These are phyloP conservation scores for Harpalus rufipes DNA, from an alignment of 2,888 invertebrate species.

Conservation along the genomic window DNA sequence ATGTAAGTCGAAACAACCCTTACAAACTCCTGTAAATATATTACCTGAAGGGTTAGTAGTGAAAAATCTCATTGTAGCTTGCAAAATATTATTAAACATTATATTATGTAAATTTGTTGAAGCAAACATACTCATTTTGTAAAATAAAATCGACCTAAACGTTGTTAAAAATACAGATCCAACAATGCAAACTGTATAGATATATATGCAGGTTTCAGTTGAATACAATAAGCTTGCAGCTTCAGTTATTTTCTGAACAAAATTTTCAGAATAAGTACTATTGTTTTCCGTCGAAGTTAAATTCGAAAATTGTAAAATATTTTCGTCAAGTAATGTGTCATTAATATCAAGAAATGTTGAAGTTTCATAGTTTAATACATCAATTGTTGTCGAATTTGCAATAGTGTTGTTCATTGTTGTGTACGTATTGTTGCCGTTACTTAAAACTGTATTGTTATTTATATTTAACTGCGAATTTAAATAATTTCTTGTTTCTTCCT, in stretches of 20 bases:
- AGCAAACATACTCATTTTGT: conserved; percentile 86
- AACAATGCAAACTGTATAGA: conserved; percentile 81
- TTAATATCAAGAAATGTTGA: not conserved
- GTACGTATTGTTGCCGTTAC: not conserved
- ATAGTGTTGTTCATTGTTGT: not conserved
- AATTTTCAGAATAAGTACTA: conserved; percentile 24
- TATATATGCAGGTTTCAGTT: conserved; percentile 76
- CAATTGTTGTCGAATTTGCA: not conserved
- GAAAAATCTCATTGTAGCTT: conserved; percentile 90
- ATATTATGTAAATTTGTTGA: conserved; percentile 86
- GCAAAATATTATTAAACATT: conserved; percentile 88
- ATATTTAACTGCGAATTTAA: not conserved
- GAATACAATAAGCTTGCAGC: conserved; percentile 38
- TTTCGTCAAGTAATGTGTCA: not conserved
- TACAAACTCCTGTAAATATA: not conserved
- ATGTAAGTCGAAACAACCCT: too few relatives aligned
- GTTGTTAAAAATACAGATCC: conserved; percentile 82
- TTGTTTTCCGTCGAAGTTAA: not conserved
- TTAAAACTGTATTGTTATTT: not conserved
- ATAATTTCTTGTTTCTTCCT: conserved; percentile 73
- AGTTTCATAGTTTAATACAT: conserved; percentile 17
- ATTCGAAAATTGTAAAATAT: not conserved
- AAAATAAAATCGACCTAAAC: conserved; percentile 85
- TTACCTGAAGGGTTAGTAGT: conserved; percentile 89
- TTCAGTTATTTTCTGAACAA: conserved; percentile 38